Base-by-base conservation (phyloP, 2,113 vertebrate genomes). In the Pseudorhombus dupliciocellatus region DNA sequence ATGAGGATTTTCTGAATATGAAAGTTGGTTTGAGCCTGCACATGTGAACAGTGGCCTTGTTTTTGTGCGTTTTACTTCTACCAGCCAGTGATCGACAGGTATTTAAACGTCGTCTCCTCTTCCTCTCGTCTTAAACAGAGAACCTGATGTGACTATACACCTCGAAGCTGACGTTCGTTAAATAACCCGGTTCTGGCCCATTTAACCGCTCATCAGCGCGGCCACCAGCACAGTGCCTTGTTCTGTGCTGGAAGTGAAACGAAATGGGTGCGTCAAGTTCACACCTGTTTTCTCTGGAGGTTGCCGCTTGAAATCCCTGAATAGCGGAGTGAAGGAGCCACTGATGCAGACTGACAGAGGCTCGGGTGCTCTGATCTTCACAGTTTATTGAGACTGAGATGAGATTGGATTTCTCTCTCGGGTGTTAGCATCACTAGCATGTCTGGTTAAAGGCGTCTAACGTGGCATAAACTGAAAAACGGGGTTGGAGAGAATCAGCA, bases 231-330 rank as follows among this genome's bases (percentile, higher is more conserved):
- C 9, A 5, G 10, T 26, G 21, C 58, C 2, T 74, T 30, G 57
- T 4, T 67, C 4, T 22, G 54, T 57, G 48, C 9, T 52, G 65
- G 40, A 55, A 10, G 63, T 3, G 65, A 66, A 73, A 22, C 31
- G 59, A 75, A 53, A 57, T 15, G 18, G 48, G 30, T 53, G 65
- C 66, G 25, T 70, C 18, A 26, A 12, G 64, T 42, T 66, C 58
- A 52, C 66, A 56, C 42, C 81, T 80, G 75, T 58, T 80, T 34
- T 54, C 61, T 81, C 68, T 31, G n/a, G 22, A 52, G 73, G 55
- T 60, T 22, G 58, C 5, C 21, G 37, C 44, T 53, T 34, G 16
- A 63, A 46, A 55, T 50, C 18, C 4, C 7, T 8, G 56, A 51
- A 62, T n/a, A 20, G 31, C 42, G 12, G 21, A 10, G 24, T 53